Percentiles rank a stretch among this genome's conserved stretches.
These are phyloP conservation scores for Chrysogorgia sp. DNA, from an alignment of 92 coral and sea anemone species.

Conservation along the genomic window DNA sequence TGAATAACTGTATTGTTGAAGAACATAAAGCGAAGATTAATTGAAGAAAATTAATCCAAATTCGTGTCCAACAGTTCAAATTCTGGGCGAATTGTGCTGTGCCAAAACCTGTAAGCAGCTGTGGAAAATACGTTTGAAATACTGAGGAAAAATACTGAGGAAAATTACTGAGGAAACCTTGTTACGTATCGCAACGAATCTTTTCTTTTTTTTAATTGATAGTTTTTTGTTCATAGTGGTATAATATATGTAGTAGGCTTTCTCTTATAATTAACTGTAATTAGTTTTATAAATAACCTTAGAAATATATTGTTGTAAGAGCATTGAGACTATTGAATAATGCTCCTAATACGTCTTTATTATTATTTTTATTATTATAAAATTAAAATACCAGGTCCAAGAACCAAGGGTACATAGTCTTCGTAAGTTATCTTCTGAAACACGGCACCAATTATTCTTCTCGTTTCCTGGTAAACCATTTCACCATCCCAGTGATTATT, in stretches of 20 bases:
- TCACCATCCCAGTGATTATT: conserved; percentile 23
- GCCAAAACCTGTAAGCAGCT: conserved; percentile 36
- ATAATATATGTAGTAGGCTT: too few relatives aligned
- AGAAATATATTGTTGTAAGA: too few relatives aligned
- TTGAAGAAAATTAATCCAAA: conserved; percentile 15
- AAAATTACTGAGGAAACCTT: too few relatives aligned
- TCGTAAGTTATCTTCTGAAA: conserved; percentile 36
- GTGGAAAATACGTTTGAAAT: conserved; percentile 34
- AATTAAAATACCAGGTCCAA: conserved; percentile 6
- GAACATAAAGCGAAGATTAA: conserved; percentile 41
- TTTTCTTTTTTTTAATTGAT: too few relatives aligned
- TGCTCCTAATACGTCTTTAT: background rate
- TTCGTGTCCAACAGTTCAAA: conserved; percentile 22
- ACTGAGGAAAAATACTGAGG: background rate
- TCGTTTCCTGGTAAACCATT: conserved; percentile 30
- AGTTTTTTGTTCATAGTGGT: too few relatives aligned
- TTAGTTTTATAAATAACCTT: too few relatives aligned
- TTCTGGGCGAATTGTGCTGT: conserved; percentile 30
- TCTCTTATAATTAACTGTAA: too few relatives aligned
- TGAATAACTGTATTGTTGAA: conserved; percentile 39
- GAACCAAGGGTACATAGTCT: conserved; percentile 15
- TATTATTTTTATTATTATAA: background rate
- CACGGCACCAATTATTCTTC: conserved; percentile 38
- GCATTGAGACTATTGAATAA: too few relatives aligned
- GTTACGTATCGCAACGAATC: too few relatives aligned